Evolutionary conservation across 2,888 invertebrate species (phyloP), one percentile per base, ranked within the genome.

Genomic region (Nebria brevicollis): DNA sequence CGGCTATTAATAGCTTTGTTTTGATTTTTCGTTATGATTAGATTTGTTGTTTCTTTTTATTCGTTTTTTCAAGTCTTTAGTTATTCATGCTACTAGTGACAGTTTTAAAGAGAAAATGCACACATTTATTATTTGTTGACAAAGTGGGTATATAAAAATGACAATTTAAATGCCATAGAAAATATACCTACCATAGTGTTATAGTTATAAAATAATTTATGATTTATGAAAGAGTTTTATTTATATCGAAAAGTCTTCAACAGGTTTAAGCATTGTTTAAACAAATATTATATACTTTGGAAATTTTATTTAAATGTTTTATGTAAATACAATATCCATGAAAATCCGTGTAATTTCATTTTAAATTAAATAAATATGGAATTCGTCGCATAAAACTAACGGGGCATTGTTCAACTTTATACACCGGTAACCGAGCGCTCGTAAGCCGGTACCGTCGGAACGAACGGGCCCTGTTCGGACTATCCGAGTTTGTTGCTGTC

Each of bases 1-100:
- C 66, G 43, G 64, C 66, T 77, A 79, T 79, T 79, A 79, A 79
- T 79, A 68, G 75, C 68, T 15, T 79, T 79, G 75, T 79, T 79
- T 79, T 79, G 79, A 79, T 79, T 79, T 75, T 79, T 68, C 34
- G 34, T 34, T 34, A 34, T 72, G 66, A 64, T 41, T 66, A 41
- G 75, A 75, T 75, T 68, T 54, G 15, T 54, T 70, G 66, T 75
- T 66, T 20, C 26, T 2, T 68, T 68, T 11, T 68, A 72, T 72
- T 34, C 65, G 54, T 77, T 34, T 77, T 72, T 11, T n/a, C 13
- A 26, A 25, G 65, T 64, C 54, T 42, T 79, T 79, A 79, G 43
- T 79, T 79, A 79, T 79, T 74, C 79, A 79, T 74, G 68, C 13
- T 42, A 20, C 66, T 66, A 75, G 75, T 80, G 80, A 75, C 75